Evolutionary conservation across 2,888 invertebrate genomes (phyloP), one percentile per base, ranked within the genome.

Genomic region (Lasioglossum oenotherae): DNA sequence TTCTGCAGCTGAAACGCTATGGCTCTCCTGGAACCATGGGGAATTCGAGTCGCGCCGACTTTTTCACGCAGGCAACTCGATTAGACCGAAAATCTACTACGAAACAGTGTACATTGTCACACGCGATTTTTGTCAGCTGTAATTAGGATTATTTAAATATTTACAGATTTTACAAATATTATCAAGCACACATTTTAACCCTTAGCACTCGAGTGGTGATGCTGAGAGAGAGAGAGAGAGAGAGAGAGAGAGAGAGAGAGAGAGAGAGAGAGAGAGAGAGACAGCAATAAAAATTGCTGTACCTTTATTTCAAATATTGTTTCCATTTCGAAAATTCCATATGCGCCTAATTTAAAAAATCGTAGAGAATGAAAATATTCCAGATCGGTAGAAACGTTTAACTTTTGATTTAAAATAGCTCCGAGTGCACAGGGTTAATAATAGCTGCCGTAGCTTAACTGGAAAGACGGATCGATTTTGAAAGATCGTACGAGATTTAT

Each of bases 11-110:
- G 38, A 60, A 91, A 53, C 76, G 53, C 10, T 46, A 27, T 31
- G 46, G 27, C 16, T 35, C 38, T 8, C 19, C 8, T 3, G 19
- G 73, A 73, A 73, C 31, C 27, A 1, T 73, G 46, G 31, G 46
- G 89, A 92, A 93, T 93, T 93, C 92, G 92, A 92, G 92, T 93
- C 93, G 92, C 93, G 93, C 91, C 90, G 93, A 93, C 91, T 90
- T 88, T 92, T 92, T 90, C 89, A 93, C 92, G 31, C 31, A 73
- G 19, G 46, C 46, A 73, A 46, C 46, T 31, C 19, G 73, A 49
- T 49, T 73, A 46, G 16, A 27, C 73, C 53, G n/a, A 53, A 53
- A 53, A 53, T 53, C 23, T 0, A 3, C 23, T 23, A n/a, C 23
- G 53, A 23, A n/a, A 53, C 53, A 0, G 8, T 8, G 23, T 23